Evolutionary conservation across 2,797 vertebrate genomes (phyloP).

Genomic region (Danio kyathit): DNA sequence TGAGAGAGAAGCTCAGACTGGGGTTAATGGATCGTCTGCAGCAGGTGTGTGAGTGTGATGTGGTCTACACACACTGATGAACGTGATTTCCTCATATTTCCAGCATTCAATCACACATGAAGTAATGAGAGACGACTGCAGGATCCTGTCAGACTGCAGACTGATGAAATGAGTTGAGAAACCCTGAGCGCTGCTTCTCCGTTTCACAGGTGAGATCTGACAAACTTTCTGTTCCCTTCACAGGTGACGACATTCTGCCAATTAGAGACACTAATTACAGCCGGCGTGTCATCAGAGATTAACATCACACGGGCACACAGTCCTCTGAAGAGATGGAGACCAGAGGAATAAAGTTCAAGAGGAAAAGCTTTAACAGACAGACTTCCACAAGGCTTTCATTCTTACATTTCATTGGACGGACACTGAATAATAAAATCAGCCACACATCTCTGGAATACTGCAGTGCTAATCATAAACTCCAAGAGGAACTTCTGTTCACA

Average conservation of each 20-base stretch:
- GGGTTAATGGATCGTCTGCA: too few species aligned
- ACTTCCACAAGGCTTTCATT: constrained; percentile 7
- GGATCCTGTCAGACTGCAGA: neutral
- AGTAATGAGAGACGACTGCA: neutral
- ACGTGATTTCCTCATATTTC: constrained; percentile 30
- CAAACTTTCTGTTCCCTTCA: constrained; percentile 19
- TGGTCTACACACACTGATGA: neutral
- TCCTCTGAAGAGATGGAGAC: constrained; percentile 36
- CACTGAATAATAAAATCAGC: constrained; percentile 10
- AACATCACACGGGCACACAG: constrained; percentile 21
- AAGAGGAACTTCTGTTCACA: neutral
- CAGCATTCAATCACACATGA: neutral
- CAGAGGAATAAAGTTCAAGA: neutral
- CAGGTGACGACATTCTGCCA: constrained; percentile 25
- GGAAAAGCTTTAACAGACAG: constrained; percentile 9
- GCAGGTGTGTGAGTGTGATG: too few species aligned
- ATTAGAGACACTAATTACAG: constrained; percentile 46
- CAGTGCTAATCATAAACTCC: too few species aligned
- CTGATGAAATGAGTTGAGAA: neutral
- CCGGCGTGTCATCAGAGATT: constrained; percentile 52
- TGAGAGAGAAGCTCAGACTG: too few species aligned
- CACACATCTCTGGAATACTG: neutral
- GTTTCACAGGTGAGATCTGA: neutral
- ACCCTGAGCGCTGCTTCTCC: neutral
- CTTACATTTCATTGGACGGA: neutral